Evolutionary conservation across 2,797 vertebrate species (phyloP).

Genomic region (Hydrocynus forskahlii): DNA sequence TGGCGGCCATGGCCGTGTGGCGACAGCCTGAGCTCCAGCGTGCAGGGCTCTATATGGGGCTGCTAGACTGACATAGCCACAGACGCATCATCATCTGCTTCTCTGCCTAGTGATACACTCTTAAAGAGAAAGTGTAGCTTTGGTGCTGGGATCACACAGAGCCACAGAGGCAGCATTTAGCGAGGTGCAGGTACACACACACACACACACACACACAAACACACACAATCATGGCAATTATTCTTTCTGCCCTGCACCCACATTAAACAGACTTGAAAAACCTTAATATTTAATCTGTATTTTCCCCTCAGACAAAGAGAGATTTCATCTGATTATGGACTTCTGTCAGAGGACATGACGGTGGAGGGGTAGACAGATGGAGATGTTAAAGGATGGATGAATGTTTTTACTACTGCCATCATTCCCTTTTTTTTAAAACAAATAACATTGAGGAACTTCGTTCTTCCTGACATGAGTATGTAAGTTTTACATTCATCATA

Average conservation of each 20-base stretch:
- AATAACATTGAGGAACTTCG: neutral
- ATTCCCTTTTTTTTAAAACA: neutral
- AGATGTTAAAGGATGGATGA: neutral
- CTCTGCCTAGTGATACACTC: slow-evolving; percentile 55
- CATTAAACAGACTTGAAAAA: neutral
- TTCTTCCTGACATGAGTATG: slow-evolving; percentile 51
- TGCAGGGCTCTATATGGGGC: slow-evolving; percentile 38
- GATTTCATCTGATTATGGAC: neutral
- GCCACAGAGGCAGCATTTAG: slow-evolving; percentile 48
- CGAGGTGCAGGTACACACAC: neutral
- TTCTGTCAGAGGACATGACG: neutral
- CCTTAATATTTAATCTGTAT: slow-evolving; percentile 10
- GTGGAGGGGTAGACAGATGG: neutral
- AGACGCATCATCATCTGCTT: slow-evolving; percentile 45
- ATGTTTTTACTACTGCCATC: neutral
- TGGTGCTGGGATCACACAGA: slow-evolving; percentile 61
- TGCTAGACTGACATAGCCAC: slow-evolving; percentile 35
- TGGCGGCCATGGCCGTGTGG: slow-evolving; percentile 61
- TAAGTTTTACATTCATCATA: neutral
- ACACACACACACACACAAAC: no score
- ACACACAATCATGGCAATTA: neutral
- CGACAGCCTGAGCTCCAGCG: slow-evolving; percentile 38
- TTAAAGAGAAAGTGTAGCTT: slow-evolving; percentile 70
- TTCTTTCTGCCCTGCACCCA: neutral
- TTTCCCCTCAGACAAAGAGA: neutral